Evolutionary conservation across 2,888 invertebrate species (phyloP).

Genomic region (Luperina testacea): DNA sequence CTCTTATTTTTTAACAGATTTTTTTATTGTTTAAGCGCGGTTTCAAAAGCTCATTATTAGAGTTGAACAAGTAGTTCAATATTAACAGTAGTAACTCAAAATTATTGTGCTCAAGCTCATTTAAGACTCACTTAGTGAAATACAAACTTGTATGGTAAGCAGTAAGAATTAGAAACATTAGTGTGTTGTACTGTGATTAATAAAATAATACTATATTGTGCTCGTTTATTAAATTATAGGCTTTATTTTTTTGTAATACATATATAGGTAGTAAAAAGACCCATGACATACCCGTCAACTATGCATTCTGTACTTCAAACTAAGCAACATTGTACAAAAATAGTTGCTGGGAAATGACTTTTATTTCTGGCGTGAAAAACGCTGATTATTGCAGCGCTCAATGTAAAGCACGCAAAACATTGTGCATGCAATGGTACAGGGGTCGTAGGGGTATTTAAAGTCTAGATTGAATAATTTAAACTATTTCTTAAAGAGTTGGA

Average conservation of each 20-base stretch:
- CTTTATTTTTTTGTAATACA: constrained; percentile 30
- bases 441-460: neutral
- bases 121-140: constrained; percentile 47
- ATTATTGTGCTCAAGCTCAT: constrained; percentile 67
- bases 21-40: constrained; percentile 75
- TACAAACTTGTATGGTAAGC: constrained; percentile 48
- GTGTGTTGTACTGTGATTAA: constrained; percentile 58
- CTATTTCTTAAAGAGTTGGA: neutral
- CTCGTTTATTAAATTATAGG: constrained; percentile 57
- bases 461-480: neutral
- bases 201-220: constrained; percentile 64
- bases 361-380: neutral
- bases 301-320: too few species aligned
- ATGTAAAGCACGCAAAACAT: neutral
- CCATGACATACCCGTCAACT: neutral
- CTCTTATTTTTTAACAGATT: constrained; percentile 84
- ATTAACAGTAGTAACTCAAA: constrained; percentile 65
- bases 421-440: neutral
- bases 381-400: neutral
- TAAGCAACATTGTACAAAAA: neutral
- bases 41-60: constrained; percentile 83
- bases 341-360: neutral
- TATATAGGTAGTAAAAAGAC: constrained; percentile 29
- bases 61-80: constrained; percentile 54
- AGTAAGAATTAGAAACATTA: constrained; percentile 53